Conservation (phyloP, 1,140 invertebrate species). For the Tenebrio molitor region DNA sequence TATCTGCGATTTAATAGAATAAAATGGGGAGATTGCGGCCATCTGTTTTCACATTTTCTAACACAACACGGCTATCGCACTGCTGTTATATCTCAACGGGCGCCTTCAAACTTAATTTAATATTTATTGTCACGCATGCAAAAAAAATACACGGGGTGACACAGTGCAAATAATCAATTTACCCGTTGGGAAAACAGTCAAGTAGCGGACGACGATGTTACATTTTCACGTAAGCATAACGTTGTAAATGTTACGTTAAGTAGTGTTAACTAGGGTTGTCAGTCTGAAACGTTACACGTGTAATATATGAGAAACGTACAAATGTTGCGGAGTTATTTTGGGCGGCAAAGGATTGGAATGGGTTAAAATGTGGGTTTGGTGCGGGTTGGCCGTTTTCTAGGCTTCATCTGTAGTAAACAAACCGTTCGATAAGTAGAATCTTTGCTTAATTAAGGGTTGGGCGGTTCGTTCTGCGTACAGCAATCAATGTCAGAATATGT, state of each 20-base stretch:
- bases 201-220: too few relatives aligned
- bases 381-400: conserved; percentile 15
- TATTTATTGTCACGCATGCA: conserved; percentile 40
- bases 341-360: too few relatives aligned
- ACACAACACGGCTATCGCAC: conserved; percentile 12
- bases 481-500: conserved; percentile 27
- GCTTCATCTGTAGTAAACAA: conserved; percentile 21
- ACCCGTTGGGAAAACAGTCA: too few relatives aligned
- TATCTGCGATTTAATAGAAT: conserved; percentile 37
- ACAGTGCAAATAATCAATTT: background rate
- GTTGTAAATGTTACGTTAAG: too few relatives aligned
- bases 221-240: too few relatives aligned
- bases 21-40: conserved; percentile 34
- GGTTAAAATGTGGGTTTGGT: too few relatives aligned
- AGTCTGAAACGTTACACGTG: too few relatives aligned
- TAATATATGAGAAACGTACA: too few relatives aligned
- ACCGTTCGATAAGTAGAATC: conserved; percentile 34
- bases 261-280: too few relatives aligned
- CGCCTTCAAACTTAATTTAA: conserved; percentile 27
- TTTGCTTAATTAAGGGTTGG: conserved; percentile 35
- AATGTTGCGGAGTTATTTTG: too few relatives aligned
- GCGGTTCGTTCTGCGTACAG: conserved; percentile 4
- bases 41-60: conserved; percentile 38
- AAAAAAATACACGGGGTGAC: conserved; percentile 10
- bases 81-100: conserved; percentile 19